Conservation (phyloP, 2,797 vertebrate genomes). For the Aeoliscus strigatus region DNA sequence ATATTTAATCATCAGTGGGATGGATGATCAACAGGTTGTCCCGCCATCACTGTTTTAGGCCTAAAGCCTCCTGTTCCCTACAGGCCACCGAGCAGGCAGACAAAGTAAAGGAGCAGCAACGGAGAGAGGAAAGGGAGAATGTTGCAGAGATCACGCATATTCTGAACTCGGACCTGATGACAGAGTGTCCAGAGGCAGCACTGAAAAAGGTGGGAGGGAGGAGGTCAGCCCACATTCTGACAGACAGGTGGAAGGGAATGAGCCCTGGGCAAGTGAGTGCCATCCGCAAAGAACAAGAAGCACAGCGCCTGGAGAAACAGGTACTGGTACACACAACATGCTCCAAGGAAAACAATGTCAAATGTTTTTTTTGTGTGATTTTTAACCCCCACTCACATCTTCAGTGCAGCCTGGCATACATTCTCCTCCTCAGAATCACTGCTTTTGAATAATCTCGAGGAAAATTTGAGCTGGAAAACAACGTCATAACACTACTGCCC, state of each 20-base stretch:
- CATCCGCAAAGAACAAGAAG: conserved; percentile 63
- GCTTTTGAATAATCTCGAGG: too few species aligned
- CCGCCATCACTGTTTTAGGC: conserved; percentile 20
- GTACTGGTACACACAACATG: conserved; percentile 39
- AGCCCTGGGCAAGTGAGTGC: conserved; percentile 57
- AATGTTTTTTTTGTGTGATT: too few species aligned
- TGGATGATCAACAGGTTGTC: conserved; percentile 13
- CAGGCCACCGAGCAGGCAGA: conserved; percentile 65
- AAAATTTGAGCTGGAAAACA: too few species aligned
- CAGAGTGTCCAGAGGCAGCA: conserved; percentile 64
- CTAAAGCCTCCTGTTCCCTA: conserved; percentile 7
- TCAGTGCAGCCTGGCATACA: too few species aligned
- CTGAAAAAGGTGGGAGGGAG: conserved; percentile 28
- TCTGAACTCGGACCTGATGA: conserved; percentile 75
- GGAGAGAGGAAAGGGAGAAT: conserved; percentile 54
- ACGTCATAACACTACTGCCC: neutral
- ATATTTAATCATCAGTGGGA: conserved; percentile 10
- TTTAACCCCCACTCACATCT: too few species aligned
- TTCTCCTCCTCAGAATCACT: too few species aligned
- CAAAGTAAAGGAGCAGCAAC: conserved; percentile 44
- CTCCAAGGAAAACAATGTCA: too few species aligned
- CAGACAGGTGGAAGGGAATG: conserved; percentile 79
- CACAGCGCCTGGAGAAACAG: conserved; percentile 64
- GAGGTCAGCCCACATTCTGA: conserved; percentile 34
- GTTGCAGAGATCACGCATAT: conserved; percentile 62